Base-by-base conservation (phyloP, 2,797 vertebrate genomes). In the Heliangelus exortis region DNA sequence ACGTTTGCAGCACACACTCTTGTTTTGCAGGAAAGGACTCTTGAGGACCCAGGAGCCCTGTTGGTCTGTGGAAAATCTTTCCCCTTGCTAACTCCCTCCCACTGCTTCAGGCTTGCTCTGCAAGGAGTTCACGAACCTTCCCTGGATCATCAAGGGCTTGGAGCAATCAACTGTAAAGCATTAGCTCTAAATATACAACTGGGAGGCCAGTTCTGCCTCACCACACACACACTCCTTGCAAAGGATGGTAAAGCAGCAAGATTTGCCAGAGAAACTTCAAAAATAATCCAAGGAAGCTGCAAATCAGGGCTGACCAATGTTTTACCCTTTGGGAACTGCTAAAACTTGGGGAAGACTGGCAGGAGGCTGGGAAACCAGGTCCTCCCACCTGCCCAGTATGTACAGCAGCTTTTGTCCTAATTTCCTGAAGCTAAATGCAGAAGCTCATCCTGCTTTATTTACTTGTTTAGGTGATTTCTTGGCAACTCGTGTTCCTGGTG, bases 121-220 rank as follows among this genome's bases (percentile, higher is more conserved):
- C 29, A 36, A 91, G 94, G 91, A 91, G 96, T 85, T 96, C 89
- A 87, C 62, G 43, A 78, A 63, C 94, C 91, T 97, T 50, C 95
- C 88, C 76, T 0, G 59, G 93, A 90, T 95, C 91, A 92, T 74
- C 76, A 2, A 89, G 91, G 92, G 93, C 21, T 92, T 45, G 90
- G 76, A 51, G 92, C 87, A 94, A 96, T 75, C 47, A 92, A 51
- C 93, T 94, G 62, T 59, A 84, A 95, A 95, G 96, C 51, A 67
- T 81, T 90, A 92, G 80, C 94, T 87, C 76, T 80, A 86, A 95
- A 95, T 91, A 95, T 50, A 95, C 92, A 91, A 79, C 87, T 29
- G 73, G 90, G 93, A 95, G 92, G 82, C 79, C 89, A 43, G 68
- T 80, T 83, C 95, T 95, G 94, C 95, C 78, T 69, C 84, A 26